Conservation (phyloP, 2,797 vertebrate genomes). For the Chiloscyllium punctatum region DNA sequence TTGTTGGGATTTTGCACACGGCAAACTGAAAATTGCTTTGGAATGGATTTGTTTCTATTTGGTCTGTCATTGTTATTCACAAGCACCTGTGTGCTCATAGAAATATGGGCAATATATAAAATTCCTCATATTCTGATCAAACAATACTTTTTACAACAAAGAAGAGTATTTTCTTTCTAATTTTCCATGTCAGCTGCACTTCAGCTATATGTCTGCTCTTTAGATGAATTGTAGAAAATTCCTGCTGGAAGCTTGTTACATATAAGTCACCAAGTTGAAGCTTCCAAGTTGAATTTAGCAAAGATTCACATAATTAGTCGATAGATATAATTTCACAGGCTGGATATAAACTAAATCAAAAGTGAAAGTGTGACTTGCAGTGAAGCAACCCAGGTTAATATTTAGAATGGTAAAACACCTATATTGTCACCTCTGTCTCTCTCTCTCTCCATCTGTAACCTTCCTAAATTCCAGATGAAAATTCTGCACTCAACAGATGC, state of each 20-base stretch:
- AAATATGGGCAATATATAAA: neutral
- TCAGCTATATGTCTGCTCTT: neutral
- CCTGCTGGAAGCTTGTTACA: neutral
- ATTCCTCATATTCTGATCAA: neutral
- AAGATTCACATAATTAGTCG: neutral
- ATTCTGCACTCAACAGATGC: neutral
- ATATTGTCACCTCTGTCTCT: neutral
- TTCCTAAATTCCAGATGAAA: neutral
- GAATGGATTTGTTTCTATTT: neutral
- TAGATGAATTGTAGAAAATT: neutral
- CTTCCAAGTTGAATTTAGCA: neutral
- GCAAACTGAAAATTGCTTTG: neutral
- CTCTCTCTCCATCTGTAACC: neutral
- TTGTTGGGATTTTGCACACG: neutral
- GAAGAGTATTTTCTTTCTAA: neutral
- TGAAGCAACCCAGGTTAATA: neutral
- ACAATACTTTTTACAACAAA: neutral
- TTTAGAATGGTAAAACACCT: neutral
- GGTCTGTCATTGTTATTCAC: neutral
- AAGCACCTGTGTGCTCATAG: neutral
- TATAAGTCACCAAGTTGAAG: neutral
- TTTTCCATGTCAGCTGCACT: neutral
- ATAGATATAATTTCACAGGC: neutral
- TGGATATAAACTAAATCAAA: neutral
- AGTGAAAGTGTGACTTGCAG: neutral